Evolutionary conservation across 2,888 invertebrate genomes (phyloP).

Genomic region (Cacoxenus indagator): DNA sequence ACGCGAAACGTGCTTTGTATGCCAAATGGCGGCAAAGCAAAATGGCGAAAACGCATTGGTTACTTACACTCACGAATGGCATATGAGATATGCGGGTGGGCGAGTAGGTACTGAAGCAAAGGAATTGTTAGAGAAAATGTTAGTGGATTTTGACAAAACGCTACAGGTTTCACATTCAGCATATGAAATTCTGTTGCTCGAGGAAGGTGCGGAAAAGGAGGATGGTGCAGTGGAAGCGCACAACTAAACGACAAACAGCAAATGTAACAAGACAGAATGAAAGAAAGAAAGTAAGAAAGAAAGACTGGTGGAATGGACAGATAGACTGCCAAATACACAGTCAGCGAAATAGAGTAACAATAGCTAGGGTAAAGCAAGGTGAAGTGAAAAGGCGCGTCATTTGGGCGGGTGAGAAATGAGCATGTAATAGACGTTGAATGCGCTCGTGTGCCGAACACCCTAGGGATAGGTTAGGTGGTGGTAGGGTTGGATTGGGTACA

Average conservation of each 20-base stretch:
- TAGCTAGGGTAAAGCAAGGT: no score
- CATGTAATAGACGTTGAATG: conserved; percentile 7
- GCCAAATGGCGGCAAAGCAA: conserved; percentile 1
- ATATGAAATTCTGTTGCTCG: not conserved
- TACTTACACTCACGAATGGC: not conserved
- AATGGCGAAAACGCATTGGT: not conserved
- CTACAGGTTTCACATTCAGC: conserved; percentile 20
- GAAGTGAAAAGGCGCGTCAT: no score
- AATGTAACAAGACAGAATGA: conserved; percentile 3
- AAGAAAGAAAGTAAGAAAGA: not conserved
- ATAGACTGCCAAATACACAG: not conserved
- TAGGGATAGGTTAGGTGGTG: not conserved
- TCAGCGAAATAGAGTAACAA: not conserved
- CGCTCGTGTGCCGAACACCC: not conserved
- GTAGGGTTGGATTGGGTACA: no score
- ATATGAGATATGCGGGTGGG: not conserved
- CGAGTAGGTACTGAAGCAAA: not conserved
- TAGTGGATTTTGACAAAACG: conserved; percentile 16
- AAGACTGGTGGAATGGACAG: not conserved
- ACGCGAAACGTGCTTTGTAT: conserved; percentile 15
- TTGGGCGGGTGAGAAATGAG: conserved; percentile 4
- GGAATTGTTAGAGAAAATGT: not conserved
- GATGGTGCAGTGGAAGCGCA: not conserved
- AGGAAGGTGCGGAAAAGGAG: not conserved
- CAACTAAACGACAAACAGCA: not conserved